Evolutionary conservation across 2,888 invertebrate species (phyloP).

Genomic region (Leptura quadrifasciata): DNA sequence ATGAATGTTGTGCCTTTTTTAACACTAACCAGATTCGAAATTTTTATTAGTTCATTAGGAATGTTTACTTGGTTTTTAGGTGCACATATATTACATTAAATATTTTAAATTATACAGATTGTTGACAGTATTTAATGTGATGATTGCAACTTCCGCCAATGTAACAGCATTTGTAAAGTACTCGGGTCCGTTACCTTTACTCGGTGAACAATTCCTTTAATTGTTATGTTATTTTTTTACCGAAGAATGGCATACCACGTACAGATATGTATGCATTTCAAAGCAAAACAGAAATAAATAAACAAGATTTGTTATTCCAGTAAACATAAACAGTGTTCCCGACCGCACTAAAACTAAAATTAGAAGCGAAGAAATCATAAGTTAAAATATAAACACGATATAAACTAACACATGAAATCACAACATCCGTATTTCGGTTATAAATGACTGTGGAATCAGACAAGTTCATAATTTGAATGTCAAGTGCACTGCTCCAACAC

Average conservation of each 20-base stretch:
- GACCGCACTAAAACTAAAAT: conserved; percentile 30
- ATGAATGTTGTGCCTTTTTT: no score
- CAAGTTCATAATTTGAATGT: conserved; percentile 44
- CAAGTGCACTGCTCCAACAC: conserved; percentile 33
- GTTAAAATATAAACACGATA: conserved; percentile 27
- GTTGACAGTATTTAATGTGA: no score
- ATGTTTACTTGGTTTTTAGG: no score
- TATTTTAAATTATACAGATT: no score
- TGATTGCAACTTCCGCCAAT: no score
- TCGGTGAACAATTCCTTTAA: background rate
- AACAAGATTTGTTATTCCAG: conserved; percentile 18
- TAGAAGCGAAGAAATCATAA: conserved; percentile 20
- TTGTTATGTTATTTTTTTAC: background rate
- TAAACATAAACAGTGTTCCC: conserved; percentile 21
- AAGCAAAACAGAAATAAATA: conserved; percentile 22
- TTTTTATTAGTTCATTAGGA: no score
- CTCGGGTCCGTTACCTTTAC: background rate
- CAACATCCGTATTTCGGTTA: conserved; percentile 38
- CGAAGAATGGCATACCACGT: background rate
- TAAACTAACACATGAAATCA: conserved; percentile 40
- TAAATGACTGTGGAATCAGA: conserved; percentile 25
- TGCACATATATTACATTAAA: no score
- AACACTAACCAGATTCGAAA: no score
- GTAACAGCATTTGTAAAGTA: background rate
- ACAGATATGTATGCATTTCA: background rate